Percentiles rank a stretch among this genome's conserved stretches.
These are phyloP conservation scores for Tenthredo notha DNA, from an alignment of 2,888 invertebrate species.

Conservation along the genomic window DNA sequence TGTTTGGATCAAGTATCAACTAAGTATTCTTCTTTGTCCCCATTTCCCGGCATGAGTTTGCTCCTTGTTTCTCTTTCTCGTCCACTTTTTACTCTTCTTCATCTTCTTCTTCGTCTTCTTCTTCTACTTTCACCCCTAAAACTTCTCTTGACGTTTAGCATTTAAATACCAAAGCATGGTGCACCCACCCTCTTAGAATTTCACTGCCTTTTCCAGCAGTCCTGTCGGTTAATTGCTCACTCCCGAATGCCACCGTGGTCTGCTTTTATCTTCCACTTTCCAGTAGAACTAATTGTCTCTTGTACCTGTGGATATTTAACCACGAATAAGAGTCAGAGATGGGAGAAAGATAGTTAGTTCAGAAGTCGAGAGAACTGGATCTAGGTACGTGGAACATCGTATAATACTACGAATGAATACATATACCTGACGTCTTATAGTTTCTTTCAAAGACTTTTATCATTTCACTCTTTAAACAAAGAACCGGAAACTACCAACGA, in stretches of 20 bases:
- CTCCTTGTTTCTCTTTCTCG: slow-evolving; percentile 8
- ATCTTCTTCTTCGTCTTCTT: not conserved
- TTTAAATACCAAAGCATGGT: slow-evolving; percentile 75
- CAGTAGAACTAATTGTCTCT: slow-evolving; percentile 9
- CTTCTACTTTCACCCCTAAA: slow-evolving; percentile 2
- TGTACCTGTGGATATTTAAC: slow-evolving; percentile 10
- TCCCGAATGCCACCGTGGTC: slow-evolving; percentile 26
- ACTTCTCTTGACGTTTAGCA: slow-evolving; percentile 61
- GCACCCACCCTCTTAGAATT: not conserved
- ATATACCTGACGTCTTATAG: not conserved
- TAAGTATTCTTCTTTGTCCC: slow-evolving; percentile 20
- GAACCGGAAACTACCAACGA: slow-evolving; percentile 10
- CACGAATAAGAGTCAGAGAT: not conserved
- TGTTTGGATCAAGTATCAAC: slow-evolving; percentile 27
- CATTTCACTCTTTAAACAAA: slow-evolving; percentile 18
- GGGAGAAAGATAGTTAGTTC: not conserved
- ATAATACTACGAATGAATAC: not conserved
- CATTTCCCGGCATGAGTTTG: not conserved
- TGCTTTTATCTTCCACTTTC: not conserved
- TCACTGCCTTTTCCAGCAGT: slow-evolving; percentile 6
- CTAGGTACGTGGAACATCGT: not conserved
- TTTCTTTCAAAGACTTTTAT: not conserved
- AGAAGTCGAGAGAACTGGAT: not conserved
- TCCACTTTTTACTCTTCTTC: not conserved
- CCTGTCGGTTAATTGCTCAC: slow-evolving; percentile 40